Evolutionary conservation across 2,797 vertebrate genomes (phyloP).

Genomic region (Arremon aurantiirostris): DNA sequence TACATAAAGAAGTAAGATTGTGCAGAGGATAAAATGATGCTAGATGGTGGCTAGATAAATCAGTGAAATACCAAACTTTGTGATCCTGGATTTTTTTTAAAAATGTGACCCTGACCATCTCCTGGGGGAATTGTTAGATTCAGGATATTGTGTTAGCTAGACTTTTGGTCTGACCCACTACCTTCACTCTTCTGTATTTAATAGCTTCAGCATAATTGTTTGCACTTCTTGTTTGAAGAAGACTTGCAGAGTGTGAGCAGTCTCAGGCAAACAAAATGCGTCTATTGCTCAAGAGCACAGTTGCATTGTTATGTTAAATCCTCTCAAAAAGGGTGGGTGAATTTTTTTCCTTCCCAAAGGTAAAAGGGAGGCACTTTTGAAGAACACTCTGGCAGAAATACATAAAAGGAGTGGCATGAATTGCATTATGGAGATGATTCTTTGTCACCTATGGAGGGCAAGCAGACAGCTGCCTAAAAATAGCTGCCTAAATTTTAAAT

Average conservation of each 20-base stretch:
- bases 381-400: background rate
- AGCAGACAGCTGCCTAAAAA: background rate
- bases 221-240: background rate
- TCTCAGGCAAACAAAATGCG: background rate
- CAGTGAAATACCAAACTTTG: background rate
- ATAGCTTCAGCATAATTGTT: background rate
- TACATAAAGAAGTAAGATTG: background rate
- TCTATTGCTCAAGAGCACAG: background rate
- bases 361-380: background rate
- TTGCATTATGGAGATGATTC: background rate
- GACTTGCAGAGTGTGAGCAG: background rate
- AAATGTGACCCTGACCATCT: background rate
- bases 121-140: background rate
- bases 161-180: background rate
- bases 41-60: background rate
- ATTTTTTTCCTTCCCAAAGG: background rate
- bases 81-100: background rate
- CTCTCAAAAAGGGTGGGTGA: background rate
- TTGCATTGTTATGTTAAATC: background rate
- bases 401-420: background rate
- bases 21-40: background rate
- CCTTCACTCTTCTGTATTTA: background rate
- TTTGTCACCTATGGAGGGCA: background rate
- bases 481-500: background rate
- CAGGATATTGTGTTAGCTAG: background rate